Base-by-base conservation (phyloP, 2,888 invertebrate genomes). In the Entomobrya multifasciata region DNA sequence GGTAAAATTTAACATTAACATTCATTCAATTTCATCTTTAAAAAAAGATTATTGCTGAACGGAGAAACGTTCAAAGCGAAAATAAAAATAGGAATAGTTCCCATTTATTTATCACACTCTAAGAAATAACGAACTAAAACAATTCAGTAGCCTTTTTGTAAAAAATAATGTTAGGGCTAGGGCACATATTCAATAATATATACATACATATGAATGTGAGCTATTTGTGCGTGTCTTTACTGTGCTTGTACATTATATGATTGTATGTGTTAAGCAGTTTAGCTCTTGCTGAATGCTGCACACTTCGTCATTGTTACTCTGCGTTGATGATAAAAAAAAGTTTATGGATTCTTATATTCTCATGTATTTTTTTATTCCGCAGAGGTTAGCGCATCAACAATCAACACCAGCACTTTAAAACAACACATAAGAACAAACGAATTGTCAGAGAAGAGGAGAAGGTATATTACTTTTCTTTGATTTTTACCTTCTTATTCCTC, bases 101-200 rank as follows among this genome's bases (percentile, higher is more conserved):
- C n/a, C n/a, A n/a, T n/a, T n/a, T n/a, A n/a, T n/a, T n/a, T n/a
- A n/a, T n/a, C n/a, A n/a, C n/a, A n/a, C n/a, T n/a, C n/a, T n/a
- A 55, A 79, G 11, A 13, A 52, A 8, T 30, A 36, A 79, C 36
- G 17, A 52, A 65, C 36, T 20, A 49, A 17, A 79, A 79, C 79
- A 79, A 79, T 79, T 49, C 65, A 79, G 79, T 49, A 79, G 79
- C 62, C 15, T 76, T 76, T 76, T 57, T 76, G 55, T 55, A 76
- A 55, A 55, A n/a, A 15, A 41, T 41, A 36, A 65, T 41, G 2
- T n/a, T 30, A 30, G 30, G 6, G 22, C n/a, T n/a, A n/a, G n/a
- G n/a, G n/a, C n/a, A n/a, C 36, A 2, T 57, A 57, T 22, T 20
- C 15, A 22, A 17, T 72, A 49, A 57, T 15, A 20, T 41, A 30